These are phyloP conservation scores for Antennarius striatus DNA, from an alignment of 2,113 vertebrate genomes.

Conservation along the genomic window DNA sequence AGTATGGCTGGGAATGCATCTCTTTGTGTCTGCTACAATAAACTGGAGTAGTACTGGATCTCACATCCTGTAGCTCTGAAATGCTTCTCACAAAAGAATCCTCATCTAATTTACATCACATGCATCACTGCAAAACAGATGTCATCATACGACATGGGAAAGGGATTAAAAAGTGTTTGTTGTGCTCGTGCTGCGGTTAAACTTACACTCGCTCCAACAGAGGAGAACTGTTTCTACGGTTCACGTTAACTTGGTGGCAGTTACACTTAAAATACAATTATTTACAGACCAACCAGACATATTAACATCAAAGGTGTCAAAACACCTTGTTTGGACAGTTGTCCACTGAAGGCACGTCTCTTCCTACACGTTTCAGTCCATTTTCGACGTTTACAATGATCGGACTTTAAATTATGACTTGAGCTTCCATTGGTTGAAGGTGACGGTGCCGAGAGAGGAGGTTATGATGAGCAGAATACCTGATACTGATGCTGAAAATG, in stretches of 20 bases:
- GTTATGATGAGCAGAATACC: neutral
- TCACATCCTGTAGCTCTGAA: too few relatives aligned
- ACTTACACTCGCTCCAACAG: neutral
- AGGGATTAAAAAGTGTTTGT: too few relatives aligned
- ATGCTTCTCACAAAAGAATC: too few relatives aligned
- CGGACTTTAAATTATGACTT: neutral
- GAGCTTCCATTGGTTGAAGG: neutral
- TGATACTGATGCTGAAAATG: neutral
- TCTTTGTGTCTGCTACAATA: too few relatives aligned
- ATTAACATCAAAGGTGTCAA: neutral
- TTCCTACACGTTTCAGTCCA: neutral
- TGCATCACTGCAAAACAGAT: neutral
- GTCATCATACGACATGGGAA: too few relatives aligned
- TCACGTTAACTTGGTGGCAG: neutral
- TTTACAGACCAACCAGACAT: neutral
- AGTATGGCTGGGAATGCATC: too few relatives aligned
- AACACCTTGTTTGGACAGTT: too few relatives aligned
- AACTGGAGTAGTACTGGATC: too few relatives aligned
- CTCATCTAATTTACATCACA: neutral
- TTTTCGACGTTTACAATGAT: neutral
- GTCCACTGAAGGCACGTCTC: neutral
- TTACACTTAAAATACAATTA: constrained; percentile 10
- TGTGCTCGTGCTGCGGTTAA: too few relatives aligned
- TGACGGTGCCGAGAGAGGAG: neutral
- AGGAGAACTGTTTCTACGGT: neutral